Conservation (phyloP, 92 coral and sea anemone species). For the Parazoanthus atlanticus region DNA sequence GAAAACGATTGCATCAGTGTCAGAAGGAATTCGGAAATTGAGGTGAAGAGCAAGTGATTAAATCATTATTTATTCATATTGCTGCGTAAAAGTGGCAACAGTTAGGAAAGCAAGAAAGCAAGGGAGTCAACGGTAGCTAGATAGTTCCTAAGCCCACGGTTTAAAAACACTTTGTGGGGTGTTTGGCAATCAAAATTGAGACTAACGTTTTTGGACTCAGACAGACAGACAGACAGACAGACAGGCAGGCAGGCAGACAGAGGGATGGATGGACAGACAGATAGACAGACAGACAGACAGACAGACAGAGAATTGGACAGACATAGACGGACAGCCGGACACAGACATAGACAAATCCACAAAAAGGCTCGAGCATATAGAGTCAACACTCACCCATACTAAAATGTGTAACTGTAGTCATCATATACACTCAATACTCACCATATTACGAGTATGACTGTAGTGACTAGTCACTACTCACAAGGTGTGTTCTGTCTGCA, state of each 20-base stretch:
- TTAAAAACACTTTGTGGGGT: no score
- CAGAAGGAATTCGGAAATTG: constrained; percentile 38
- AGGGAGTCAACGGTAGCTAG: neutral
- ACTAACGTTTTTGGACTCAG: no score
- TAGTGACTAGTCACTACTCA: neutral
- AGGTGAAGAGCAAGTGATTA: constrained; percentile 27
- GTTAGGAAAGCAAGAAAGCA: neutral
- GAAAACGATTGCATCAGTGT: constrained; percentile 48
- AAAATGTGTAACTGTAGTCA: neutral
- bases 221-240: no score
- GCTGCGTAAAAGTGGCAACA: neutral
- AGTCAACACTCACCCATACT: neutral
- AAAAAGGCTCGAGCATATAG: no score
- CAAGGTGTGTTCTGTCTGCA: neutral
- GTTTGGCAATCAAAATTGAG: no score
- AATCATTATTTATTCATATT: neutral
- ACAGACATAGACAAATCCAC: no score
- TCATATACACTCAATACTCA: neutral
- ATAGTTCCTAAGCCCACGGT: no score
- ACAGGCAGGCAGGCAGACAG: no score
- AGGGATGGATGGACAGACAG: no score
- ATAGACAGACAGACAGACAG: no score
- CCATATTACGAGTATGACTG: neutral
- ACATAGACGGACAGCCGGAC: no score
- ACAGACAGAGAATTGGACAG: no score